phyloP scores from a whole-genome alignment of 2,797 vertebrate genomes.

The Carapus acus region DNA sequence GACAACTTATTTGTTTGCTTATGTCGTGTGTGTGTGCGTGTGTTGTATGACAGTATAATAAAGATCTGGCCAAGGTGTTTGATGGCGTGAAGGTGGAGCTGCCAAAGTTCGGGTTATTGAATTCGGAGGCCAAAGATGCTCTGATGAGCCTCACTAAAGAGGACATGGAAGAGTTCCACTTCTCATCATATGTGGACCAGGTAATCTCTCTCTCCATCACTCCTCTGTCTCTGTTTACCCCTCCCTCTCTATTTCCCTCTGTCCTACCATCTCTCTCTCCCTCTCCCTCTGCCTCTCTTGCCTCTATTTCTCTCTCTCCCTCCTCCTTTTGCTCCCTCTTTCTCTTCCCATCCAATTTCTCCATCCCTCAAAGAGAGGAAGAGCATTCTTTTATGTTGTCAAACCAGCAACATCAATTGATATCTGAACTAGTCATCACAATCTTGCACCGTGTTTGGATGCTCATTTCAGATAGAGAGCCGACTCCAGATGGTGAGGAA shows the following conservation, averaged over 20 bases:
- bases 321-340: too few species aligned
- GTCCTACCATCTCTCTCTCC: too few species aligned
- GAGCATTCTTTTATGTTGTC: too few species aligned
- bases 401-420: too few species aligned
- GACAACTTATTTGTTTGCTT: neutral
- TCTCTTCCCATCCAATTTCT: too few species aligned
- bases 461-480: slow-evolving; percentile 76
- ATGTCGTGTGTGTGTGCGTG: neutral
- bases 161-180: slow-evolving; percentile 81
- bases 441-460: too few species aligned
- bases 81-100: slow-evolving; percentile 78
- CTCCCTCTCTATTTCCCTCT: slow-evolving; percentile 9
- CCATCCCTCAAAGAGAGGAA: too few species aligned
- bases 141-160: slow-evolving; percentile 80
- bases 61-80: slow-evolving; percentile 75
- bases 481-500: slow-evolving; percentile 79
- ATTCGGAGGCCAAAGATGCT: slow-evolving; percentile 76
- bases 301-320: too few species aligned
- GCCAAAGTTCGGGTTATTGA: slow-evolving; percentile 76
- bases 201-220: too few species aligned
- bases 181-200: slow-evolving; percentile 77
- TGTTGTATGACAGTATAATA: slow-evolving; percentile 74
- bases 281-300: too few species aligned
- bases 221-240: too few species aligned
- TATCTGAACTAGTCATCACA: too few species aligned